Base-by-base conservation (phyloP, 2,113 vertebrate species). In the Menura novaehollandiae region DNA sequence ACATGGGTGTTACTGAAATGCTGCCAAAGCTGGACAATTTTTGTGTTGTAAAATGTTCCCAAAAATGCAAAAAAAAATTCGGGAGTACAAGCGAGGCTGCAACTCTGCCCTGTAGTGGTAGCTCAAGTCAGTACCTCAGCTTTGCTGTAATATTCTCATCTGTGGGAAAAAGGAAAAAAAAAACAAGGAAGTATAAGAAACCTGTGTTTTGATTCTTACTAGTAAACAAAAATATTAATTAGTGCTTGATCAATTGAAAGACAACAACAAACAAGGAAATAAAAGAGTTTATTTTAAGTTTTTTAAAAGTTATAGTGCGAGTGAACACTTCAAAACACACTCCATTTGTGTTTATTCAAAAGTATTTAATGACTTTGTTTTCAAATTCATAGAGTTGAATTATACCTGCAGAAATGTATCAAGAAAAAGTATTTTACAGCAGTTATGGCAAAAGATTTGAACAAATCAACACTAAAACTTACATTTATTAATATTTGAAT, bases 341-440 rank as follows among this genome's bases (percentile, higher is more conserved):
- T 12, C 4, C 13, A 13, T 62, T 8, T 3, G 20, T 64, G 27
- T 41, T 74, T 44, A 53, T 20, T 72, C 15, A 37, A 49, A 63
- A 76, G 3, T 28, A 67, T 23, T 84, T 35, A 52, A 37, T 19
- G 1, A 43, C 51, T 69, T 59, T 73, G 4, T 39, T 84, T 77
- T 52, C 33, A 52, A 15, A 64, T 47, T 71, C 21, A 60, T 7
- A 12, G 20, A 43, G 10, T 37, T 26, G 10, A 78, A 62, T 26
- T 32, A 15, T 18, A 2, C 4, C 14, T 60, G 19, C 21, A 41
- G 6, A 66, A 66, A 23, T 3, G 0, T 35, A 41, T 26, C 2
- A 56, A 62, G 30, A 63, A 66, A 88, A 24, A 22, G 14, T 24
- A 66, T 49, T 74, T 76, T 56, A 41, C 12, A 67, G 5, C 8